Conservation (phyloP, 2,797 vertebrate species). For the Pseudochirops corinnae region DNA sequence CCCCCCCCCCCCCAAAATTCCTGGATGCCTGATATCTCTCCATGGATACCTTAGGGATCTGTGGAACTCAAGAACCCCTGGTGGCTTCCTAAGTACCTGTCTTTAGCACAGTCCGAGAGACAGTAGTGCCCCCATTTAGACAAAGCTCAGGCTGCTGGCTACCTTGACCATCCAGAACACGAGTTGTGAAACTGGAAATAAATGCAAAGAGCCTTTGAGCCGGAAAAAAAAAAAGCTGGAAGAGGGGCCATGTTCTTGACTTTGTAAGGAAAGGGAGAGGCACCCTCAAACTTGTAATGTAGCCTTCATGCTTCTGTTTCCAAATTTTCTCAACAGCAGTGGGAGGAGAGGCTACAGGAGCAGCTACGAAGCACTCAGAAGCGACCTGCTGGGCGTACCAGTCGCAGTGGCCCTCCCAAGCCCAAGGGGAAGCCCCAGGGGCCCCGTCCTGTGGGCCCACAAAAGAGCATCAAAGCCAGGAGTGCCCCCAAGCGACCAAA, state of each 20-base stretch:
- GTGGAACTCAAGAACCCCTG: not conserved
- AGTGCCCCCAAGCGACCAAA: constrained; percentile 83
- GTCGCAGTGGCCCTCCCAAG: constrained; percentile 82
- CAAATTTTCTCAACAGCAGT: constrained; percentile 82
- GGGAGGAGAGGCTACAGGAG: constrained; percentile 88
- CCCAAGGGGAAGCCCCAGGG: constrained; percentile 78
- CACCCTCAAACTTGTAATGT: not conserved
- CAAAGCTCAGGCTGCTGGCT: not conserved
- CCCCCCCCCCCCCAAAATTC: not conserved
- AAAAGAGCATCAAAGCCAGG: constrained; percentile 83
- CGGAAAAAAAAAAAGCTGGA: not conserved
- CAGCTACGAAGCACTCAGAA: constrained; percentile 74
- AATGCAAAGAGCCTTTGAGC: not conserved
- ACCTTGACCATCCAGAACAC: not conserved
- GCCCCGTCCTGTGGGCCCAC: constrained; percentile 75
- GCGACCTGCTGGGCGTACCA: constrained; percentile 72
- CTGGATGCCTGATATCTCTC: not conserved
- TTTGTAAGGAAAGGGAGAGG: not conserved
- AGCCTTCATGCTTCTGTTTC: constrained; percentile 21
- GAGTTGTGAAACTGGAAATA: not conserved
- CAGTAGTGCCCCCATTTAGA: not conserved
- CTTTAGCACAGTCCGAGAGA: not conserved
- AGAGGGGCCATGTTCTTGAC: not conserved
- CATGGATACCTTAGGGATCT: not conserved
- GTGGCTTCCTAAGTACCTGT: not conserved